A percentile compares a stretch with the other conserved stretches of the same genome.
phyloP scores from a whole-genome alignment of 2,113 vertebrate species.

The Amblyopsis rosae region DNA sequence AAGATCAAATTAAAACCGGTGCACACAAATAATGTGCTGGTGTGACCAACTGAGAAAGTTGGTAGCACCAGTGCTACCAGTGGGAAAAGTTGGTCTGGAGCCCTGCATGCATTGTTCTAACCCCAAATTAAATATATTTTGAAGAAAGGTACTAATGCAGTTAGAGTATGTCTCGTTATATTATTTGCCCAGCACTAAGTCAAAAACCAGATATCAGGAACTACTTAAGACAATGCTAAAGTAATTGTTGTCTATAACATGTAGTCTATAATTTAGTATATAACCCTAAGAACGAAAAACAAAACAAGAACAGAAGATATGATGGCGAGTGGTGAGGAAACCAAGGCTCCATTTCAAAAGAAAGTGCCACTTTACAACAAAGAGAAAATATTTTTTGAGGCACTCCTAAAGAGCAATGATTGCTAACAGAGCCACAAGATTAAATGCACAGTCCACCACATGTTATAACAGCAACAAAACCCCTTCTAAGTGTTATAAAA shows the following conservation, averaged over 20 bases:
- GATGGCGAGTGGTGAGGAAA: conserved; percentile 42
- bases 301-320: conserved; percentile 14
- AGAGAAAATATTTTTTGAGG: conserved; percentile 50
- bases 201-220: neutral
- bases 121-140: no score
- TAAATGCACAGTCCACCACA: conserved; percentile 61
- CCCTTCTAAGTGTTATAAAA: conserved; percentile 64
- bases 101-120: no score
- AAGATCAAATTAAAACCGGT: no score
- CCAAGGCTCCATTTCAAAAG: conserved; percentile 61
- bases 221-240: conserved; percentile 14
- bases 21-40: no score
- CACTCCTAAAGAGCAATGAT: conserved; percentile 57
- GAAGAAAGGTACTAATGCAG: no score
- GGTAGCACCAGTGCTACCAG: no score
- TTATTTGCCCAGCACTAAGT: no score
- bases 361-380: conserved; percentile 62
- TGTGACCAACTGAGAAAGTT: no score
- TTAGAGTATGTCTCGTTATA: no score
- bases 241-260: neutral
- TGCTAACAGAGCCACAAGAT: conserved; percentile 68
- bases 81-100: no score
- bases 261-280: conserved; percentile 7
- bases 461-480: conserved; percentile 63
- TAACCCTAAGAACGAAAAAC: conserved; percentile 1